Conservation (phyloP, 2,888 invertebrate genomes). For the Archips crataeganus region DNA sequence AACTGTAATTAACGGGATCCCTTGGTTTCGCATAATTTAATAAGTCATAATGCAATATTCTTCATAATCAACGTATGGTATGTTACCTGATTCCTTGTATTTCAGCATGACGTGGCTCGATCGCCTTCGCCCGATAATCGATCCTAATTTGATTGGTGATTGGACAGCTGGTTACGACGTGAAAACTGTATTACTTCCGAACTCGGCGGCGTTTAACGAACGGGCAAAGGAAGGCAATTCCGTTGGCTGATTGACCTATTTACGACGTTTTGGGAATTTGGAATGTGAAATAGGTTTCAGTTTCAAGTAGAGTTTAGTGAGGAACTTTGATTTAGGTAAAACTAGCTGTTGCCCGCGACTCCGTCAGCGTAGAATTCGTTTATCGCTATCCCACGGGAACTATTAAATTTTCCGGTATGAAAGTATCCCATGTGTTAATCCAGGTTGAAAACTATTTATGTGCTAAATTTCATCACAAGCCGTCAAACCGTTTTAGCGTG, state of each 20-base stretch:
- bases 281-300: neutral
- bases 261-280: slow-evolving; percentile 45
- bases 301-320: slow-evolving; percentile 1
- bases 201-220: slow-evolving; percentile 65
- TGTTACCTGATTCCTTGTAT: slow-evolving; percentile 8
- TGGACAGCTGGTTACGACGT: slow-evolving; percentile 75
- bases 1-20: too few relatives aligned
- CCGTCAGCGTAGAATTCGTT: too few relatives aligned
- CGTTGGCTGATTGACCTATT: slow-evolving; percentile 63
- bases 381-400: too few relatives aligned
- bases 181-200: slow-evolving; percentile 73
- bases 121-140: slow-evolving; percentile 69
- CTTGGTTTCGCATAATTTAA: too few relatives aligned
- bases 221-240: slow-evolving; percentile 57
- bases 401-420: too few relatives aligned
- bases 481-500: too few relatives aligned
- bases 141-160: slow-evolving; percentile 80
- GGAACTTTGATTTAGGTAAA: neutral
- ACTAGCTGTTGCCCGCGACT: too few relatives aligned
- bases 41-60: too few relatives aligned
- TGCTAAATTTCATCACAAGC: too few relatives aligned
- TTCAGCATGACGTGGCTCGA: slow-evolving; percentile 50
- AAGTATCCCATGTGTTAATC: too few relatives aligned
- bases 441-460: too few relatives aligned
- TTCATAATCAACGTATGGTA: too few relatives aligned